phyloP scores from a whole-genome alignment of 1,140 invertebrate genomes.

The Schmidtea mediterranea region DNA sequence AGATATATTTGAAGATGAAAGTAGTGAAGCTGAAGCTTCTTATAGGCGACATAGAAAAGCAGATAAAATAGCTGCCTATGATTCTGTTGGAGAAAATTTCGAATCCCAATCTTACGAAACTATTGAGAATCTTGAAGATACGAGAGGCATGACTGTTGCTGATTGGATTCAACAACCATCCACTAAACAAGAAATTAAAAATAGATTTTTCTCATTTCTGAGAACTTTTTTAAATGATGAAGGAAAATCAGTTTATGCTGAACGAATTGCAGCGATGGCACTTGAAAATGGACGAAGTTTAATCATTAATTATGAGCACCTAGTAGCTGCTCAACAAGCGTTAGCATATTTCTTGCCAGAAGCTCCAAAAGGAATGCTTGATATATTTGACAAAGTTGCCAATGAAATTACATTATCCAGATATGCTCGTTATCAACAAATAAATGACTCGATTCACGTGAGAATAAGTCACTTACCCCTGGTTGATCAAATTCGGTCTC shows the following conservation, averaged over 20 bases:
- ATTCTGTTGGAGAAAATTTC: not conserved
- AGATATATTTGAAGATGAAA: too few relatives aligned
- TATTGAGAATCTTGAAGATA: constrained; percentile 85
- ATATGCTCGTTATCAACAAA: constrained; percentile 78
- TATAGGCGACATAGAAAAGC: not conserved
- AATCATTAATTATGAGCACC: too few relatives aligned
- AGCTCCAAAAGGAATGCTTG: constrained; percentile 63
- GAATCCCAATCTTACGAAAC: constrained; percentile 71
- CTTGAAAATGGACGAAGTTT: constrained; percentile 36
- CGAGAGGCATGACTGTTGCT: constrained; percentile 55
- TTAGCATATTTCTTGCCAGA: constrained; percentile 86
- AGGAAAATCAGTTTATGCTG: constrained; percentile 62
- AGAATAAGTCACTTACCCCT: constrained; percentile 73
- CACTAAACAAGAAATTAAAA: constrained; percentile 72
- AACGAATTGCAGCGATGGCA: constrained; percentile 73
- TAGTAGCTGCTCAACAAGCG: constrained; percentile 61
- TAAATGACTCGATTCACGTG: constrained; percentile 59
- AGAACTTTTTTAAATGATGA: constrained; percentile 59
- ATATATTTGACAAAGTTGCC: constrained; percentile 29
- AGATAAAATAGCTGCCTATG: not conserved
- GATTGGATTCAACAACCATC: constrained; percentile 41
- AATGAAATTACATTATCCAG: constrained; percentile 74
- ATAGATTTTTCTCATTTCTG: constrained; percentile 80
- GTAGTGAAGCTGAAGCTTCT: too few relatives aligned
- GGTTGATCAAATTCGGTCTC: constrained; percentile 83